A percentile compares a stretch with the other conserved stretches of the same genome.
These are phyloP conservation scores for Penaeus vannamei DNA, from an alignment of 1,140 invertebrate species.

Conservation along the genomic window DNA sequence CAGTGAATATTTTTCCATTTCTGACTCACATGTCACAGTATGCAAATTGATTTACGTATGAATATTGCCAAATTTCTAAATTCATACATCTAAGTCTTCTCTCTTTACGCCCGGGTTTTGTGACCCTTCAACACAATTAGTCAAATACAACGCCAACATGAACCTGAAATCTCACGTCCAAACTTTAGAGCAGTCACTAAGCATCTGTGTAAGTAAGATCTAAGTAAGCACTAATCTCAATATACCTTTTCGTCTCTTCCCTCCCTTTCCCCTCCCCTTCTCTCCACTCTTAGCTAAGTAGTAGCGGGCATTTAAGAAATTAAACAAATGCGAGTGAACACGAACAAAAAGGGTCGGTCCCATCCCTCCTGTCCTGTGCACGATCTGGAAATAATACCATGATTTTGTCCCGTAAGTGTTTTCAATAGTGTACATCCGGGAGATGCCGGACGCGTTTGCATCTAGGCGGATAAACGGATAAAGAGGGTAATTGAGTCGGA, in stretches of 20 bases:
- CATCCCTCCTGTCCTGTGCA: slow-evolving; percentile 26
- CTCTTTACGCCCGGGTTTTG: too few relatives aligned
- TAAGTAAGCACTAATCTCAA: too few relatives aligned
- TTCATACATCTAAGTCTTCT: too few relatives aligned
- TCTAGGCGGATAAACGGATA: slow-evolving; percentile 54
- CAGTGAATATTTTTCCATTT: too few relatives aligned
- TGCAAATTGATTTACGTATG: too few relatives aligned
- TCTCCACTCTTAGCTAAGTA: not conserved
- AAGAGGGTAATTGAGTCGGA: slow-evolving; percentile 58
- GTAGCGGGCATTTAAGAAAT: slow-evolving; percentile 46
- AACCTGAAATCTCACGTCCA: too few relatives aligned
- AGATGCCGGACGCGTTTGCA: slow-evolving; percentile 59
- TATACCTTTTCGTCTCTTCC: not conserved
- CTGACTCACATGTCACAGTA: too few relatives aligned
- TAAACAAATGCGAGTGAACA: slow-evolving; percentile 35
- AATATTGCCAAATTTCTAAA: too few relatives aligned
- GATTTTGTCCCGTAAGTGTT: slow-evolving; percentile 55
- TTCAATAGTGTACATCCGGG: slow-evolving; percentile 53
- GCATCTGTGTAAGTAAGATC: too few relatives aligned
- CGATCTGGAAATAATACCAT: slow-evolving; percentile 58
- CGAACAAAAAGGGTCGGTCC: slow-evolving; percentile 26
- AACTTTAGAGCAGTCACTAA: too few relatives aligned
- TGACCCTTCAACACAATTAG: too few relatives aligned
- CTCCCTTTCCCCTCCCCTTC: not conserved
- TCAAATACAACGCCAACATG: too few relatives aligned